phyloP scores from a whole-genome alignment of 2,797 vertebrate genomes.

The Calcarius lapponicus region DNA sequence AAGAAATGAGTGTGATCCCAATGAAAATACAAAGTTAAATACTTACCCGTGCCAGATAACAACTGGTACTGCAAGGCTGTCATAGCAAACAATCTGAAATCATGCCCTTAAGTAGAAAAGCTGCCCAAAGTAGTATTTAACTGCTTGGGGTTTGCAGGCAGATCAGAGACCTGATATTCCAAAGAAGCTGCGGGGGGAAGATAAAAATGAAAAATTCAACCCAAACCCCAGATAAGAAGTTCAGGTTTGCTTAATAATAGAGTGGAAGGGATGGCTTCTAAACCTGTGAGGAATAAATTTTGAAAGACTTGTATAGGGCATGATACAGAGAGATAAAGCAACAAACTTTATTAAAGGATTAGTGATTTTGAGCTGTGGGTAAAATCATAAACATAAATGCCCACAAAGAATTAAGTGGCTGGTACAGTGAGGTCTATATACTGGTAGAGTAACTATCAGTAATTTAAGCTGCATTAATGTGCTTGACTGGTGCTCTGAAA shows the following conservation, averaged over 20 bases:
- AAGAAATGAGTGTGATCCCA: slow-evolving; percentile 5
- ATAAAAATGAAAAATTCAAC: neutral
- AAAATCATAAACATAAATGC: neutral
- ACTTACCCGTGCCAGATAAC: neutral
- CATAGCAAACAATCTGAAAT: neutral
- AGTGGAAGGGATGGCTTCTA: neutral
- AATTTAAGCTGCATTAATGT: slow-evolving; percentile 31
- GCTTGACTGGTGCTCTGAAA: slow-evolving; percentile 7
- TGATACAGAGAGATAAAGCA: neutral
- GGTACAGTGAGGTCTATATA: neutral
- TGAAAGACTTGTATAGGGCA: neutral
- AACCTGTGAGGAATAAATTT: neutral
- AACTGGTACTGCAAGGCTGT: neutral
- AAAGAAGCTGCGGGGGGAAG: neutral
- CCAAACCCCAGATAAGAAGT: neutral
- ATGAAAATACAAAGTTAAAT: neutral
- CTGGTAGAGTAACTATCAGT: neutral
- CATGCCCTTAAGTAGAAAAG: neutral
- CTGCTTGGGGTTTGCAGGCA: neutral
- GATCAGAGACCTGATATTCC: slow-evolving; percentile 4
- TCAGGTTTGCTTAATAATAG: neutral
- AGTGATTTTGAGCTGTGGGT: neutral
- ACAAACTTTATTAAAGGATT: neutral
- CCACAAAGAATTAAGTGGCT: neutral
- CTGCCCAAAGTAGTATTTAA: neutral